Evolutionary conservation across 2,888 invertebrate genomes (phyloP), one percentile per base, ranked within the genome.

Genomic region (Thymelicus lineola): DNA sequence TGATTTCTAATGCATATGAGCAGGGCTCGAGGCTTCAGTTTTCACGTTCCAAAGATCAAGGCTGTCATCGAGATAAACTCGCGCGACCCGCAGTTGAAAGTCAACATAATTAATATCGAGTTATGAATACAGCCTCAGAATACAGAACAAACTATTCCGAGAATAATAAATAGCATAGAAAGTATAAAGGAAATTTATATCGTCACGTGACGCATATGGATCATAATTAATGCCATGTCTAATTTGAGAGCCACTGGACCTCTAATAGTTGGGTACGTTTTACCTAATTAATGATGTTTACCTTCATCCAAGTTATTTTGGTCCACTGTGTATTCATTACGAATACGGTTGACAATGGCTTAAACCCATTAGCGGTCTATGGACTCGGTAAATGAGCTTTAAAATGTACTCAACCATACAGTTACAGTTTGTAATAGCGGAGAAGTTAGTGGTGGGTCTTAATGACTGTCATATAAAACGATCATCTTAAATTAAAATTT

Each of bases 1-100:
- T 75, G 76, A 77, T 70, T 67, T 63, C 48, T 63, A 69, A 15
- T 63, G 48, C 20, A 61, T 35, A n/a, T 5, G 3, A 45, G 35
- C 6, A 42, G 35, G 17, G n/a, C 14, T 15, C 20, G 55, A 42
- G 17, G n/a, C 14, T 15, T n/a, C 35, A 42, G 36, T 38, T 12
- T 20, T 0, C 62, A 55, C 6, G 42, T 45, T 67, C 38, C 53
- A 58, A 48, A 58, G 58, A 58, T 58, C 36, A 66, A 64, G 53
- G 63, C 53, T 20, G 38, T 20, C 36, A 53, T 64, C 53, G 50
- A 64, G 38, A 53, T 60, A 20, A 45, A n/a, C 36, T 45, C n/a
- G n/a, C 15, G 58, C n/a, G 15, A 35, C n/a, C 1, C 6, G 36
- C 10, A 42, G 12, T 35, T 6, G 57, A 55, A 53, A 53, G 53